phyloP scores from a whole-genome alignment of 2,888 invertebrate genomes.

The Cryptus armator region DNA sequence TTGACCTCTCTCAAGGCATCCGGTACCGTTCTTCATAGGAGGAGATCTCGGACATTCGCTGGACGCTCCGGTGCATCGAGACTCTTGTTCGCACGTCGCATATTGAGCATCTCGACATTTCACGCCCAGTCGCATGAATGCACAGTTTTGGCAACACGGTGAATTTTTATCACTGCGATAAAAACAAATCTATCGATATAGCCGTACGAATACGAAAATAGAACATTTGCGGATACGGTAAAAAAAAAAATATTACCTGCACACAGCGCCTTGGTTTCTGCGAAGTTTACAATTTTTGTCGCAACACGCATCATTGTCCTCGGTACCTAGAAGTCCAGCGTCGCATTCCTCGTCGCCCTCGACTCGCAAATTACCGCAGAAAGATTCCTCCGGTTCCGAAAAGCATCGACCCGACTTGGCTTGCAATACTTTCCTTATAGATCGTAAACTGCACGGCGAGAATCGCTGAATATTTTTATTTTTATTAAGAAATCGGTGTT shows the following conservation, averaged over 20 bases:
- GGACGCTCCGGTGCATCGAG: constrained; percentile 93
- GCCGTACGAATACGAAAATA: neutral
- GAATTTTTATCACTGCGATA: constrained; percentile 95
- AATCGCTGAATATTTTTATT: constrained; percentile 89
- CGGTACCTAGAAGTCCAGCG: constrained; percentile 96
- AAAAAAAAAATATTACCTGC: constrained; percentile 88
- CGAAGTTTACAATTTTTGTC: constrained; percentile 96
- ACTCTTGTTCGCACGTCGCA: constrained; percentile 96
- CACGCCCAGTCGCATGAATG: constrained; percentile 92
- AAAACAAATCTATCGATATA: constrained; percentile 42
- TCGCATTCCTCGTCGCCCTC: constrained; percentile 99
- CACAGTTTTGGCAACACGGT: constrained; percentile 97
- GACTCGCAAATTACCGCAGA: constrained; percentile 98
- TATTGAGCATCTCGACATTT: constrained; percentile 97
- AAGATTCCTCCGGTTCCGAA: constrained; percentile 97
- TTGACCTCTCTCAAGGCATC: constrained; percentile 96
- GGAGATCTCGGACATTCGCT: constrained; percentile 95
- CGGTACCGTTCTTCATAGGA: constrained; percentile 94
- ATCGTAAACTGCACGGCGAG: constrained; percentile 97
- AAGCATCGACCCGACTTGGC: constrained; percentile 97
- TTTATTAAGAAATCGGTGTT: constrained; percentile 28
- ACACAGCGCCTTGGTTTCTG: constrained; percentile 93
- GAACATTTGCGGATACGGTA: neutral
- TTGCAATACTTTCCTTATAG: constrained; percentile 96
- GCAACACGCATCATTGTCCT: constrained; percentile 97